Conservation (phyloP, 2,113 vertebrate species). For the Scopus umbretta region DNA sequence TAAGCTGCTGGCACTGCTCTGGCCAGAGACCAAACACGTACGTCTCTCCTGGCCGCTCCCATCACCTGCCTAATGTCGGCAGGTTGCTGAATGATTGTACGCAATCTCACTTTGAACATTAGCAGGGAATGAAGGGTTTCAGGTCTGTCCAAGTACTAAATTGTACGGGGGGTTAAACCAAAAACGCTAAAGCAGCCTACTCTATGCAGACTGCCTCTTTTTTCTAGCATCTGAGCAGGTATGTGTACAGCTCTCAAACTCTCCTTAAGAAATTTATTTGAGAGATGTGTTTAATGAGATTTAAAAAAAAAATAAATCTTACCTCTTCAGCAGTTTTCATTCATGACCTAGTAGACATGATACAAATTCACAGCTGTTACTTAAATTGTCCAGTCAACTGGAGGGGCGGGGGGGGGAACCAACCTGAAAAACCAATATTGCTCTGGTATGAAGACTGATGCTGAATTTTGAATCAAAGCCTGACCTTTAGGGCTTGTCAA, state of each 20-base stretch:
- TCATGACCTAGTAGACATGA: not conserved
- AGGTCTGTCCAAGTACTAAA: not conserved
- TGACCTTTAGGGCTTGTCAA: not conserved
- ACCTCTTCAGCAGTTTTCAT: not conserved
- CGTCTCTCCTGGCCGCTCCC: not conserved
- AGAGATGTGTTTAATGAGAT: not conserved
- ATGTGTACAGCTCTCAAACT: not conserved
- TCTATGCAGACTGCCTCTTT: not conserved
- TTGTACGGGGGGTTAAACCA: not conserved
- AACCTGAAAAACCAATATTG: too few relatives aligned
- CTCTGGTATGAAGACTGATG: not conserved
- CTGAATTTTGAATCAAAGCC: not conserved
- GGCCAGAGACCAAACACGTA: not conserved
- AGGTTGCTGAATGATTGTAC: not conserved
- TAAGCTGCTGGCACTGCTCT: not conserved
- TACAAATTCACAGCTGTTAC: not conserved
- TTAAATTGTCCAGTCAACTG: not conserved
- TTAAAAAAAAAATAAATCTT: not conserved
- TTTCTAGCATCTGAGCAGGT: not conserved
- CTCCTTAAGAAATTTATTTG: not conserved
- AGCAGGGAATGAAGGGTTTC: not conserved
- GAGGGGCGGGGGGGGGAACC: not conserved
- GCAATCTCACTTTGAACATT: not conserved
- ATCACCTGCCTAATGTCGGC: not conserved
- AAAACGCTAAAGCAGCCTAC: not conserved